Evolutionary conservation across 1,140 invertebrate species (phyloP), one percentile per base, ranked within the genome.

Genomic region (Zaprionus nigranus): DNA sequence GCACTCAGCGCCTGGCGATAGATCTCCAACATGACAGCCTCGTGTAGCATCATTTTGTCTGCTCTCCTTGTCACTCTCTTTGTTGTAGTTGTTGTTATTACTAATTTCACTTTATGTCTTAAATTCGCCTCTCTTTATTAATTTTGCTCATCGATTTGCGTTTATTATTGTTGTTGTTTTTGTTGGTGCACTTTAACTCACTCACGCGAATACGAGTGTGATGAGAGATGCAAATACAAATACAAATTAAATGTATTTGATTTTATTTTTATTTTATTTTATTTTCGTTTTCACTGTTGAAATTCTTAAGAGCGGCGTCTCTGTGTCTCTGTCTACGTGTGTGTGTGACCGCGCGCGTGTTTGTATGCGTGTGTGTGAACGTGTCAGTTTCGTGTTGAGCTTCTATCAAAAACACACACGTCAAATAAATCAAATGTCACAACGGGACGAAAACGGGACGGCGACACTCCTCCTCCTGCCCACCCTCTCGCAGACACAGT

Each of bases 11-110:
- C 92, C 82, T 93, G 92, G 49, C 92, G 87, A 71, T 93, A 93
- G 79, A 93, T 93, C 65, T 93, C 92, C 86, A 93, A 72, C 92
- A 93, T 93, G 71, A 93, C 92, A 68, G 92, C 92, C 88, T 93
- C 92, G 91, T 93, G 92, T 54, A 93, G 91, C 92, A 93, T 93
- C 92, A 93, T 93, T 91, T 83, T 92, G 79, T 54, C 34, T 43
- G 43, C 49, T 68, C 58, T 68, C 75, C 30, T 67, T 72, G 46
- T 65, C 30, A 20, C 49, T 64, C 61, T 65, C 80, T 36, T 67
- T 72, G 46, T 65, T 30, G 28, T 56, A 24, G 43, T 51, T 49
- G 26, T 54, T 53, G 20, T 60, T 70, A 40, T 38, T 43, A n/a
- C 13, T 43, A 15, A 57, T 43, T 65, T 58, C 49, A 60, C 57